These are phyloP conservation scores for Cantharis nigra DNA, from an alignment of 2,888 invertebrate genomes.

Conservation along the genomic window DNA sequence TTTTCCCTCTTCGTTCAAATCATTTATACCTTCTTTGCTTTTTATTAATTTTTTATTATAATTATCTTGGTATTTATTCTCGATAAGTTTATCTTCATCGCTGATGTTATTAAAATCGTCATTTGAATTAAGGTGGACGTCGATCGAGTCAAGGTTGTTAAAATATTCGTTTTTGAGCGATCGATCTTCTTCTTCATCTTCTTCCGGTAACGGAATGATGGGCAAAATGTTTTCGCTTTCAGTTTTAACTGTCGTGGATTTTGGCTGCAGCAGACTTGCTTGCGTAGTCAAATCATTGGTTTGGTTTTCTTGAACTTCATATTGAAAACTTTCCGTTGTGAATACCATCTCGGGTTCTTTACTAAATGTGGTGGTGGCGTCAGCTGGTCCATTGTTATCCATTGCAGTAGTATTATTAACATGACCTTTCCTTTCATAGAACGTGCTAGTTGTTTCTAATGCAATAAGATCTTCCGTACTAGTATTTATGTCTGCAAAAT, in stretches of 20 bases:
- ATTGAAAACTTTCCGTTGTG: slow-evolving; percentile 36
- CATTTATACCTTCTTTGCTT: slow-evolving; percentile 20
- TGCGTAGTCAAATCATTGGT: slow-evolving; percentile 40
- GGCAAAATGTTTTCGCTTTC: slow-evolving; percentile 32
- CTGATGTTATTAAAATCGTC: slow-evolving; percentile 41
- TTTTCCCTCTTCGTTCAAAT: slow-evolving; percentile 15
- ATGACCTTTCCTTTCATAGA: not conserved
- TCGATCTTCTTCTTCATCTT: slow-evolving; percentile 34
- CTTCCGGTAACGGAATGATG: slow-evolving; percentile 37
- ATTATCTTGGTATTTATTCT: slow-evolving; percentile 40
- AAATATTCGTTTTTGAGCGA: slow-evolving; percentile 32
- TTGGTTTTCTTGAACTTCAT: slow-evolving; percentile 45
- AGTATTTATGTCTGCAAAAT: slow-evolving; percentile 11
- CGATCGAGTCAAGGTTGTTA: slow-evolving; percentile 35
- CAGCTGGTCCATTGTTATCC: slow-evolving; percentile 16
- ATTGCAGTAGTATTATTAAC: not conserved
- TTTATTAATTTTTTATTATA: slow-evolving; percentile 5
- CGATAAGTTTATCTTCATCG: slow-evolving; percentile 43
- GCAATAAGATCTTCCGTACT: slow-evolving; percentile 50
- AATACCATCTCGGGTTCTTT: not conserved
- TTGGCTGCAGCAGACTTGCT: slow-evolving; percentile 46
- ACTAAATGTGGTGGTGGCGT: slow-evolving; percentile 14
- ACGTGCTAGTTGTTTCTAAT: slow-evolving; percentile 44
- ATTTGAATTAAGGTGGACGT: slow-evolving; percentile 32
- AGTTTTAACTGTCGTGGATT: slow-evolving; percentile 37